Evolutionary conservation across 2,797 vertebrate species (phyloP).

Genomic region (Labroides dimidiatus): DNA sequence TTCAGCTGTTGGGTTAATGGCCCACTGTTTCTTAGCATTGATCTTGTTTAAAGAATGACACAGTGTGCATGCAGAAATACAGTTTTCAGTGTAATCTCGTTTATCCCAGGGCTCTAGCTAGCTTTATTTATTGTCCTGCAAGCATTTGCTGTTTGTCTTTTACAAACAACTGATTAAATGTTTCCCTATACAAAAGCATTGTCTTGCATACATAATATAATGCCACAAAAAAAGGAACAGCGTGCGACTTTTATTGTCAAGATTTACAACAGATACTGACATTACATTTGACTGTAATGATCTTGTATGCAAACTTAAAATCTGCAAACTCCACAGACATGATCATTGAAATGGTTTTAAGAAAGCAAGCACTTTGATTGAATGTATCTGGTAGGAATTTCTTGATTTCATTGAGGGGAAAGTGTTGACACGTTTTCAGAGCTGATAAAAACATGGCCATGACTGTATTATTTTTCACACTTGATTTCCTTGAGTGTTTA

Average conservation of each 20-base stretch:
- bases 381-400: not conserved
- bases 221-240: not conserved
- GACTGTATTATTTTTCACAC: not conserved
- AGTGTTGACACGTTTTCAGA: not conserved
- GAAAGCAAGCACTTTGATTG: not conserved
- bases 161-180: not conserved
- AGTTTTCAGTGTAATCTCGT: not conserved
- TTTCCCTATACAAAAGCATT: not conserved
- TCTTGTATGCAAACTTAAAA: not conserved
- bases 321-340: not conserved
- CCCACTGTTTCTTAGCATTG: constrained; percentile 5
- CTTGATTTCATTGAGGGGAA: not conserved
- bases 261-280: not conserved
- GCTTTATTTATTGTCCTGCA: not conserved
- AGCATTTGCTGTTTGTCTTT: not conserved
- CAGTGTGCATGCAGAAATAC: constrained; percentile 5
- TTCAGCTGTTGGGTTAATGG: constrained; percentile 20
- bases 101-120: not conserved
- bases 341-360: not conserved
- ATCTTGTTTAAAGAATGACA: constrained; percentile 10
- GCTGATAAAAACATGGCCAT: constrained; percentile 3
- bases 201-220: not conserved
- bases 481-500: not conserved
- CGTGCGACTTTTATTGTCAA: not conserved
- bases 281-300: too few species aligned